These are phyloP conservation scores for Ctenopoma kingsleyae DNA, from an alignment of 2,797 vertebrate species.

Conservation along the genomic window DNA sequence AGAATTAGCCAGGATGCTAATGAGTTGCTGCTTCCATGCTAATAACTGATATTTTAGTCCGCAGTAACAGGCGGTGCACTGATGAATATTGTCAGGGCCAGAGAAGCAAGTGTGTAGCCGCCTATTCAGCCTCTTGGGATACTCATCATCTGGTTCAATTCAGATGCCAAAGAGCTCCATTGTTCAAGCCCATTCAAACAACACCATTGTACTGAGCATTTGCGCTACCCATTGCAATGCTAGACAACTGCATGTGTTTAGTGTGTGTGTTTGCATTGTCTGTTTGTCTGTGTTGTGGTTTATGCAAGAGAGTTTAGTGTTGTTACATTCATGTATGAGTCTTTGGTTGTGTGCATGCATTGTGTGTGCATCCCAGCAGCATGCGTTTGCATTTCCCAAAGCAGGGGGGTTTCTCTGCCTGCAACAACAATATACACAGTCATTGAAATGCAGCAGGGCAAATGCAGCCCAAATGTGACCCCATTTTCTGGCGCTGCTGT, in stretches of 20 bases:
- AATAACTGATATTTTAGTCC: constrained; percentile 63
- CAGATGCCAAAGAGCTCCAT: constrained; percentile 76
- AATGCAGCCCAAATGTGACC: constrained; percentile 49
- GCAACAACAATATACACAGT: constrained; percentile 63
- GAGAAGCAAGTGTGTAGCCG: constrained; percentile 63
- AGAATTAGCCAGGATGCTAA: constrained; percentile 57
- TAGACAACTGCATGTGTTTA: constrained; percentile 40
- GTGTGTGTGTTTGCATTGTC: constrained; percentile 25
- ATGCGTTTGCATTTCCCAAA: constrained; percentile 64
- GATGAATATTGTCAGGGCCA: constrained; percentile 67
- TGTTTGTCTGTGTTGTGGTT: constrained; percentile 33
- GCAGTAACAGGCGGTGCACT: constrained; percentile 59
- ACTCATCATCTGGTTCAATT: constrained; percentile 76
- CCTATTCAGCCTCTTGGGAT: constrained; percentile 75
- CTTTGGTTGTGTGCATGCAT: constrained; percentile 31
- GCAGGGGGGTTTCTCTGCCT: constrained; percentile 44
- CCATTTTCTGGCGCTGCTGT: constrained; percentile 19
- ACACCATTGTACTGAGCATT: constrained; percentile 74
- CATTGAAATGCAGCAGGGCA: constrained; percentile 65
- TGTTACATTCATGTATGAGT: constrained; percentile 27
- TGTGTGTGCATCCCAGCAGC: constrained; percentile 38
- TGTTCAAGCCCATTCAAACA: constrained; percentile 80
- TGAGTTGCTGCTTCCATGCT: constrained; percentile 43
- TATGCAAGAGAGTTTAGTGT: constrained; percentile 37
- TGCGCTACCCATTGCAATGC: constrained; percentile 59